These are phyloP conservation scores for Nipponia nippon DNA, from an alignment of 2,113 vertebrate species.

Conservation along the genomic window DNA sequence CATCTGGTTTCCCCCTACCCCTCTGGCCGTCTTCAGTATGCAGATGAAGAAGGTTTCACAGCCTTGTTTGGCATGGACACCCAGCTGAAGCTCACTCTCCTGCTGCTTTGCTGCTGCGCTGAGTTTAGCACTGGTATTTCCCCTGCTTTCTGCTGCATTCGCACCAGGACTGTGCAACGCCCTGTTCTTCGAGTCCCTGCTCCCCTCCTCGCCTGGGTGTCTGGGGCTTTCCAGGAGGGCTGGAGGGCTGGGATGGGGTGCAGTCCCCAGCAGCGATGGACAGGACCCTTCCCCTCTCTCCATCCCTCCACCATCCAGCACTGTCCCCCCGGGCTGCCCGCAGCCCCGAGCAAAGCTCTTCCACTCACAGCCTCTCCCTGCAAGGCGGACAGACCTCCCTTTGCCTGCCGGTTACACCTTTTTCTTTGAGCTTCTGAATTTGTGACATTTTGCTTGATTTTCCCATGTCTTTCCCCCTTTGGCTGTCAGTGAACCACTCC, in stretches of 20 bases:
- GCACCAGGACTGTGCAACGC: background rate
- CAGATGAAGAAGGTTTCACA: background rate
- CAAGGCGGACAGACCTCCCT: background rate
- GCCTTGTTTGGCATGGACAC: background rate
- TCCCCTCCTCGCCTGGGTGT: background rate
- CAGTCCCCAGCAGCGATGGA: rapidly evolving
- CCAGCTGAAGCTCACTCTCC: background rate
- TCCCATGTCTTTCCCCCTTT: rapidly evolving
- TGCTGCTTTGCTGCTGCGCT: background rate
- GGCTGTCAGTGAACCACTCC: background rate
- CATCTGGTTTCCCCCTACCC: background rate
- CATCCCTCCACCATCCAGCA: background rate
- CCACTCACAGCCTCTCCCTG: background rate
- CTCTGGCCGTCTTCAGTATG: background rate
- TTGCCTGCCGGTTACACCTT: background rate
- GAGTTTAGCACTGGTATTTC: background rate
- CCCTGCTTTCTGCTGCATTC: background rate
- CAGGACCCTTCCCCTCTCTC: background rate
- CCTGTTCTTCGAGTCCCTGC: background rate
- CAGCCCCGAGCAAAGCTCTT: background rate
- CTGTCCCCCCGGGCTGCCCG: rapidly evolving
- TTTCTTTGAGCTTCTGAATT: background rate
- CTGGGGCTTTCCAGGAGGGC: background rate
- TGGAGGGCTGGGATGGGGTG: background rate
- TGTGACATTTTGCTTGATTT: background rate